Base-by-base conservation (phyloP, 2,888 invertebrate genomes). In the Lissonota sp. region DNA sequence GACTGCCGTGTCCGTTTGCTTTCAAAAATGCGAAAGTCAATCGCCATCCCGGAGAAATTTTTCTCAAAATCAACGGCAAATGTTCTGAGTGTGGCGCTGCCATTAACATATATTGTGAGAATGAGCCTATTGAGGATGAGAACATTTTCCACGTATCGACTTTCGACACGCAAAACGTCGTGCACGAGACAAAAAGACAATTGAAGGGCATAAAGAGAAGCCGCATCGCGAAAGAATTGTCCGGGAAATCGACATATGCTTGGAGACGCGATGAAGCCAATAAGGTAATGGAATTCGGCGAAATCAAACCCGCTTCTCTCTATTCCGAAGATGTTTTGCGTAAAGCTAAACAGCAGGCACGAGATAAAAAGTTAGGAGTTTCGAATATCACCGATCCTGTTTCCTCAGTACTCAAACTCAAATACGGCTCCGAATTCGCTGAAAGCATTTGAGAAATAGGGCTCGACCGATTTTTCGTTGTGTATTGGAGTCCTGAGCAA, bases 401-500 rank as follows among this genome's bases (percentile, higher is more conserved):
- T 6, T 44, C 51, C 6, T 64, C 74, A 4, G 14, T 84, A 16
- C 39, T 40, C 6, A 66, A 81, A 3, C 46, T 82, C 12, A 79
- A 80, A 66, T 70, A 84, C 37, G 55, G 62, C 5, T 4, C 12
- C 5, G 63, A 82, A 39, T 85, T 66, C 58, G 39, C 46, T 14
- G 82, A 72, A 4, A 64, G 46, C 37, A 75, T 84, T 7, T 58
- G 72, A 3, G 66, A 83, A 14, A 80, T 85, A 12, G 78, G 75
- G 46, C 4, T 4, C 1, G 71, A 83, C 64, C 79, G 64, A 53
- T 78, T 84, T 55, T 75, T 42, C 42, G 44, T 73, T 4, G 70
- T 84, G 37, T 83, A 85, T 53, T 82, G 80, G 79, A 75, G 57
- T 7, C 64, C 80, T 2, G 70, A 81, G 14, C 84, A 86, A 64